Percentiles rank a stretch among this genome's conserved stretches.
phyloP scores from a whole-genome alignment of 2,888 invertebrate species.

The Psococerastis gibbosa region DNA sequence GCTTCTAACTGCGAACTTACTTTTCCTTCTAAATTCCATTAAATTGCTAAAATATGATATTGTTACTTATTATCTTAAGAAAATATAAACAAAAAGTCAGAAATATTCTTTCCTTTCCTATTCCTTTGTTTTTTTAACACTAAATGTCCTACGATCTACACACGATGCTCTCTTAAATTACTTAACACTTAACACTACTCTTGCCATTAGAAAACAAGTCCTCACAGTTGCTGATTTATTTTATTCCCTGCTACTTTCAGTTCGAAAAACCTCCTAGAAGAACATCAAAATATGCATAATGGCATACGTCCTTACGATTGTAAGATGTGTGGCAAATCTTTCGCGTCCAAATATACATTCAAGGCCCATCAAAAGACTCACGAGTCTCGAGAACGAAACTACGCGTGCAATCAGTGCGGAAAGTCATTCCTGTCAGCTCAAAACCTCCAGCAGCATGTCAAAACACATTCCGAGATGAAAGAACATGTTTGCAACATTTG shows the following conservation, averaged over 20 bases:
- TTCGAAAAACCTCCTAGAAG: slow-evolving; percentile 46
- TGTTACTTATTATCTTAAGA: too few species aligned
- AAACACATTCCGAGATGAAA: slow-evolving; percentile 50
- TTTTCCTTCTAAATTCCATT: too few species aligned
- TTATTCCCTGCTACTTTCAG: slow-evolving; percentile 24
- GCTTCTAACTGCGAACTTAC: too few species aligned
- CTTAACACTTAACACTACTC: too few species aligned
- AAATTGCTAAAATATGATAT: too few species aligned
- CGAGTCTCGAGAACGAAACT: slow-evolving; percentile 44
- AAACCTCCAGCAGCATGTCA: slow-evolving; percentile 54
- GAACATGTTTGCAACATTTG: slow-evolving; percentile 48
- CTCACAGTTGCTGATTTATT: too few species aligned
- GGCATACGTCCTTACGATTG: slow-evolving; percentile 49
- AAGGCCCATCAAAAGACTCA: slow-evolving; percentile 61
- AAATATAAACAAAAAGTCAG: too few species aligned
- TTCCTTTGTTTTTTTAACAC: too few species aligned
- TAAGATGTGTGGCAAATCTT: slow-evolving; percentile 44
- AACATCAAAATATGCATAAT: slow-evolving; percentile 51
- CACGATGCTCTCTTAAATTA: too few species aligned
- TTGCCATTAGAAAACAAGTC: too few species aligned
- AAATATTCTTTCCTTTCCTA: too few species aligned
- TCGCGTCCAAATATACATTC: slow-evolving; percentile 60
- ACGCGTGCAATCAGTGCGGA: slow-evolving; percentile 39
- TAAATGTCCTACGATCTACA: too few species aligned
- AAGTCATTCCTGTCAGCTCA: slow-evolving; percentile 61